A percentile compares a stretch with the other conserved stretches of the same genome.
phyloP scores from a whole-genome alignment of 1,140 invertebrate species.

The Artemia franciscana region DNA sequence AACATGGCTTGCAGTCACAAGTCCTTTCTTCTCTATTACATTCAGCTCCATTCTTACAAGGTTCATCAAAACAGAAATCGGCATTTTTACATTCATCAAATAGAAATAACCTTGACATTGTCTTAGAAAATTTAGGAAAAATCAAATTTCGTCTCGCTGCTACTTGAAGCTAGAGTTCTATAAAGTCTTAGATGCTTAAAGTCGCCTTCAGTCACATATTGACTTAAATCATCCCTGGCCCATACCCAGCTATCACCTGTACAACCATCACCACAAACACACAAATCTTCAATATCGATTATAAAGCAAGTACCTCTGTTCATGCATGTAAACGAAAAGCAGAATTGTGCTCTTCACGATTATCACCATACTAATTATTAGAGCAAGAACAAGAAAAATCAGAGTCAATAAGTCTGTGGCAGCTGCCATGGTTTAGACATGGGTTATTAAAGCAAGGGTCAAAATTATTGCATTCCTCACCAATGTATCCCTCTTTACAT shows the following conservation, averaged over 20 bases:
- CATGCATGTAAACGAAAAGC: not conserved
- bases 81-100: too few species aligned
- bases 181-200: too few species aligned
- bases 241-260: not conserved
- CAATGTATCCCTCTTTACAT: not conserved
- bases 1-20: slow-evolving; percentile 14
- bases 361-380: not conserved
- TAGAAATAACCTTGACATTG: too few species aligned
- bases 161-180: too few species aligned
- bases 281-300: not conserved
- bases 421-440: not conserved
- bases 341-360: not conserved
- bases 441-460: not conserved
- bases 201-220: too few species aligned
- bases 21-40: slow-evolving; percentile 12
- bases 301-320: not conserved
- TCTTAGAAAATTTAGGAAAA: too few species aligned
- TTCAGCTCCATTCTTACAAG: not conserved
- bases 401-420: not conserved
- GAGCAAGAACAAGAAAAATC: not conserved
- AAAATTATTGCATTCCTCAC: not conserved
- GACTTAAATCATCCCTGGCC: too few species aligned
- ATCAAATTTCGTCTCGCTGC: too few species aligned
- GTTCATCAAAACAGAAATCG: not conserved
- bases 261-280: not conserved